phyloP scores from a whole-genome alignment of 1,140 invertebrate species.

The Lordiphosa clarofinis region DNA sequence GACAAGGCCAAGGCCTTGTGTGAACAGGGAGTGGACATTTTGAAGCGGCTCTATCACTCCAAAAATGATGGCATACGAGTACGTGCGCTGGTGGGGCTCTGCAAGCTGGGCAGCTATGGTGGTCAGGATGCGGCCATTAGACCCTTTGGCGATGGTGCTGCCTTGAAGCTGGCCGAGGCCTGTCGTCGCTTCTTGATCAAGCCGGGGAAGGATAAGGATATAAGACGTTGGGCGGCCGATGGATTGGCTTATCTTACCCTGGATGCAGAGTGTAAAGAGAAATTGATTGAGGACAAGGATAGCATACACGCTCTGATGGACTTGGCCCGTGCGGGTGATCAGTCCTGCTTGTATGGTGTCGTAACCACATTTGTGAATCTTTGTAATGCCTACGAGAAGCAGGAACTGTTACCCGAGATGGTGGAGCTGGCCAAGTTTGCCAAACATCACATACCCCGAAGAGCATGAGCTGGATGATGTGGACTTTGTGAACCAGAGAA shows the following conservation, averaged over 20 bases:
- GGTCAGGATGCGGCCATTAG: slow-evolving; percentile 96
- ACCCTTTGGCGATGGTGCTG: slow-evolving; percentile 97
- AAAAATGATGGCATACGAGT: slow-evolving; percentile 94
- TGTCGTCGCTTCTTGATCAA: slow-evolving; percentile 95
- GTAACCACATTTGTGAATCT: slow-evolving; percentile 97
- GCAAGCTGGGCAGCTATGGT: slow-evolving; percentile 97
- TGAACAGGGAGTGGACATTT: slow-evolving; percentile 93
- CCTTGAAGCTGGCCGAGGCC: slow-evolving; percentile 94
- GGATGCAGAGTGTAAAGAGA: slow-evolving; percentile 99
- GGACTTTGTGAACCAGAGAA: slow-evolving; percentile 93
- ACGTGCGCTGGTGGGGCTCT: slow-evolving; percentile 95
- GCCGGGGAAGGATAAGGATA: slow-evolving; percentile 90
- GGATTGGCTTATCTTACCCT: slow-evolving; percentile 98
- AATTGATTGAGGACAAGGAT: slow-evolving; percentile 91
- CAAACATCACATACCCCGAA: slow-evolving; percentile 99
- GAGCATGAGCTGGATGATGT: slow-evolving; percentile 96
- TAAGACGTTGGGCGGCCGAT: slow-evolving; percentile 97
- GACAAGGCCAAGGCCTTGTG: slow-evolving; percentile 97
- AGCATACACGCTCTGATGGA: slow-evolving; percentile 93
- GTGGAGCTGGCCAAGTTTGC: slow-evolving; percentile 98
- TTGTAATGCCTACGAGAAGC: slow-evolving; percentile 98
- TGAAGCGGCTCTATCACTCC: slow-evolving; percentile 96
- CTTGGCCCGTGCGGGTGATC: slow-evolving; percentile 91
- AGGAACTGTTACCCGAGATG: slow-evolving; percentile 98
- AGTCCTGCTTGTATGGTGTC: slow-evolving; percentile 94